A percentile compares a stretch with the other conserved stretches of the same genome.
Evolutionary conservation across 2,113 vertebrate genomes (phyloP).

Genomic region (Henicopernis longicauda): DNA sequence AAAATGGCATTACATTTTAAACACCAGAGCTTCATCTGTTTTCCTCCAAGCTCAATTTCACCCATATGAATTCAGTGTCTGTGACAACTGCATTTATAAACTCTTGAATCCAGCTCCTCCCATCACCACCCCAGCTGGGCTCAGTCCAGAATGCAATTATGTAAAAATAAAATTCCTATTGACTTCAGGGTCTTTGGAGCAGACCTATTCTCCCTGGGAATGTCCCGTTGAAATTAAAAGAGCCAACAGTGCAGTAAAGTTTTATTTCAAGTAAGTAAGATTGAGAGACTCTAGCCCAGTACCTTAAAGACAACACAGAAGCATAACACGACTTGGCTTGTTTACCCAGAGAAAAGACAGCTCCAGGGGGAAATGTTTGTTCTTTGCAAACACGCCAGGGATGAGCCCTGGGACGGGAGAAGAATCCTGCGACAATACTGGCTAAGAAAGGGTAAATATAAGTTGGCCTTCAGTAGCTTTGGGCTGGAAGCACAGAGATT

Average conservation of each 20-base stretch:
- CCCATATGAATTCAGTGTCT: not conserved
- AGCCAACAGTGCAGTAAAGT: not conserved
- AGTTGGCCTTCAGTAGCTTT: not conserved
- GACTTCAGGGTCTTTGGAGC: not conserved
- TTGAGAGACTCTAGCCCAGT: not conserved
- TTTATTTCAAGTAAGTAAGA: not conserved
- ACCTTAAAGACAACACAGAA: not conserved
- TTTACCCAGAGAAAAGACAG: not conserved
- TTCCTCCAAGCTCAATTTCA: not conserved
- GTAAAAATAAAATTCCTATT: not conserved
- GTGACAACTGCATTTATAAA: not conserved
- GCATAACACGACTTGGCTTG: rapidly evolving
- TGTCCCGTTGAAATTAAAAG: not conserved
- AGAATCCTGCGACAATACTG: not conserved
- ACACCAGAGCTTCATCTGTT: not conserved
- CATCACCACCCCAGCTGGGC: not conserved
- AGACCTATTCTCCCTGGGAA: not conserved
- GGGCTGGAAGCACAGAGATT: not conserved
- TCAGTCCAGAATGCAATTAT: not conserved
- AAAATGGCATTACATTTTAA: not conserved
- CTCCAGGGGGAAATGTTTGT: not conserved
- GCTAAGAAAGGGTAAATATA: not conserved
- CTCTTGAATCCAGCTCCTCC: not conserved
- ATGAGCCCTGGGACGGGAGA: not conserved
- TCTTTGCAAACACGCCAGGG: not conserved